Conservation (phyloP, 1,140 invertebrate genomes). For the Ceratosolen solmsi region DNA sequence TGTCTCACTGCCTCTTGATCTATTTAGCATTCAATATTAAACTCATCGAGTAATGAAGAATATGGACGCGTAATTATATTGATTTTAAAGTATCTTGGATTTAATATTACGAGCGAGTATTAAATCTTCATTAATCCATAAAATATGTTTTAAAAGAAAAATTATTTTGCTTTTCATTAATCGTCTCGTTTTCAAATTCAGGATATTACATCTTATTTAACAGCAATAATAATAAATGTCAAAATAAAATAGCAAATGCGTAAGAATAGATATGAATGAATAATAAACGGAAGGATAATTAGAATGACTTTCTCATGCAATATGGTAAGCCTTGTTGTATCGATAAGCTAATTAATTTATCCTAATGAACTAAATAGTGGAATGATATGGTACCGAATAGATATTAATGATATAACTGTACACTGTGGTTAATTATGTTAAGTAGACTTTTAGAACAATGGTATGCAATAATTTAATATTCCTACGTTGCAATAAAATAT, state of each 20-base stretch:
- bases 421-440: neutral
- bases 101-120: neutral
- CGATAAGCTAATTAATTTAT: neutral
- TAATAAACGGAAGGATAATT: too few relatives aligned
- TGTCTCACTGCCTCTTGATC: neutral
- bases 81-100: neutral
- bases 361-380: neutral
- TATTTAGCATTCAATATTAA: neutral
- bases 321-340: neutral
- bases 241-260: too few relatives aligned
- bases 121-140: neutral
- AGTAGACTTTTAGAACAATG: neutral
- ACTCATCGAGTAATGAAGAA: neutral
- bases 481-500: too few relatives aligned
- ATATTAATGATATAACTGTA: slow-evolving; percentile 16
- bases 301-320: neutral
- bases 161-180: neutral
- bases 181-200: neutral
- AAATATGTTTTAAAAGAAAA: neutral
- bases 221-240: too few relatives aligned
- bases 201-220: neutral
- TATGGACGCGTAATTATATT: neutral
- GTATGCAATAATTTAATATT: neutral
- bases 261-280: too few relatives aligned
- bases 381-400: neutral